Percentiles rank a stretch among this genome's conserved stretches.
Conservation (phyloP, 2,797 vertebrate genomes). For the Poeciliopsis infans region DNA sequence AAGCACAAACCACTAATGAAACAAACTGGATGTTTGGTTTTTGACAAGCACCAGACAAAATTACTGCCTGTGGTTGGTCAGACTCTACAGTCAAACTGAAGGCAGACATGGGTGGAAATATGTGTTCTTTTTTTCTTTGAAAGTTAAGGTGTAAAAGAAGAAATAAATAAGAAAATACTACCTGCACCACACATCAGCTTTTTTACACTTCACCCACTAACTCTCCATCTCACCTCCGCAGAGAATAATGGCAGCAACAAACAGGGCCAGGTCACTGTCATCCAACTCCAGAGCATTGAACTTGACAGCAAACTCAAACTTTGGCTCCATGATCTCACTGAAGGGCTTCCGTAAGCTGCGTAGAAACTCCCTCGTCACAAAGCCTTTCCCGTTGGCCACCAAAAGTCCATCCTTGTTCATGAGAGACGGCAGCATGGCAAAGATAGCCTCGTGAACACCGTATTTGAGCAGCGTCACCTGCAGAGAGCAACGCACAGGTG, state of each 20-base stretch:
- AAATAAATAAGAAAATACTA: background rate
- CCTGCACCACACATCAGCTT: constrained; percentile 3
- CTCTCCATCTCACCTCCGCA: constrained; percentile 89
- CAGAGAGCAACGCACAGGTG: constrained; percentile 17
- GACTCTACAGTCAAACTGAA: background rate
- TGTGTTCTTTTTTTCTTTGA: background rate
- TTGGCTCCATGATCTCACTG: constrained; percentile 97
- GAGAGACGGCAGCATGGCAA: constrained; percentile 96
- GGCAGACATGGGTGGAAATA: background rate
- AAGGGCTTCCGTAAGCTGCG: constrained; percentile 96
- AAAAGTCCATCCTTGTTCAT: constrained; percentile 99
- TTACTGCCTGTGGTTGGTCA: background rate
- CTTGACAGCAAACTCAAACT: constrained; percentile 98
- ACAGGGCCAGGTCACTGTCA: constrained; percentile 96
- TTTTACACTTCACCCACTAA: constrained; percentile 11
- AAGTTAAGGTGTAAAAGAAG: no score
- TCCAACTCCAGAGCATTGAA: constrained; percentile 98
- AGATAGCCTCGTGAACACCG: constrained; percentile 97
- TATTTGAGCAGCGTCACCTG: constrained; percentile 97
- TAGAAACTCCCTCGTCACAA: constrained; percentile 96
- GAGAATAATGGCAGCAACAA: constrained; percentile 97
- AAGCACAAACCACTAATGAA: background rate
- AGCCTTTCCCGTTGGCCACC: constrained; percentile 95
- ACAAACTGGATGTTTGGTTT: background rate
- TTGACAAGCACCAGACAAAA: background rate